Evolutionary conservation across 1,140 invertebrate genomes (phyloP).

Genomic region (Drosophila asahinai): DNA sequence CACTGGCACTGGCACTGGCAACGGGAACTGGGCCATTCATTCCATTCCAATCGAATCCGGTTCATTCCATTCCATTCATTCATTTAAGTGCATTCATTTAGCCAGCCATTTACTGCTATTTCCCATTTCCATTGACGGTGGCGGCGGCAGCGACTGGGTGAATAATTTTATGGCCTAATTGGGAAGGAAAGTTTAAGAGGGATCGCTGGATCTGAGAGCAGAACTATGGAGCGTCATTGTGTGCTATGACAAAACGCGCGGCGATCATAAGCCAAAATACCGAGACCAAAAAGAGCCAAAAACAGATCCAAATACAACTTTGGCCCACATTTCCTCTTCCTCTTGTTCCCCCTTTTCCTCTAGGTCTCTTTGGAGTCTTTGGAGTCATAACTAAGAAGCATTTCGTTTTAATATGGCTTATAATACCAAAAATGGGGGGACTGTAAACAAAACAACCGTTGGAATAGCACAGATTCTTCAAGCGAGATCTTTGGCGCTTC

Average conservation of each 20-base stretch:
- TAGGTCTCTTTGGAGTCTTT: background rate
- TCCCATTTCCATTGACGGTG: constrained; percentile 6
- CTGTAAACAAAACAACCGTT: constrained; percentile 64
- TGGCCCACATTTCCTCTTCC: constrained; percentile 44
- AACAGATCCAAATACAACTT: constrained; percentile 30
- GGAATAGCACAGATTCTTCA: constrained; percentile 65
- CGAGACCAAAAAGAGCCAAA: constrained; percentile 21
- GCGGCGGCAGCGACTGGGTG: constrained; percentile 22
- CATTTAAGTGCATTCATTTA: constrained; percentile 36
- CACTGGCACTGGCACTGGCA: background rate
- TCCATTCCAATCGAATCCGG: constrained; percentile 7
- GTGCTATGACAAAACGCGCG: constrained; percentile 5
- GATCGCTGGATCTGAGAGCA: background rate
- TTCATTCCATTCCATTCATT: constrained; percentile 22
- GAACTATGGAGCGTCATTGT: constrained; percentile 33
- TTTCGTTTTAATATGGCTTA: constrained; percentile 60
- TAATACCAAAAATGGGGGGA: constrained; percentile 37
- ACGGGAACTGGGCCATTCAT: constrained; percentile 24
- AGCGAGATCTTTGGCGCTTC: constrained; percentile 27
- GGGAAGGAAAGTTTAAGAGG: constrained; percentile 44
- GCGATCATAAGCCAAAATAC: constrained; percentile 25
- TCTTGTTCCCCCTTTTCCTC: background rate
- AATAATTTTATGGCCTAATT: constrained; percentile 72
- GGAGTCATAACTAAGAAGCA: constrained; percentile 42
- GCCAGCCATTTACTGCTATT: constrained; percentile 31